Percentiles rank a stretch among this genome's conserved stretches.
These are phyloP conservation scores for Corythoichthys intestinalis DNA, from an alignment of 2,113 vertebrate genomes.

Conservation along the genomic window DNA sequence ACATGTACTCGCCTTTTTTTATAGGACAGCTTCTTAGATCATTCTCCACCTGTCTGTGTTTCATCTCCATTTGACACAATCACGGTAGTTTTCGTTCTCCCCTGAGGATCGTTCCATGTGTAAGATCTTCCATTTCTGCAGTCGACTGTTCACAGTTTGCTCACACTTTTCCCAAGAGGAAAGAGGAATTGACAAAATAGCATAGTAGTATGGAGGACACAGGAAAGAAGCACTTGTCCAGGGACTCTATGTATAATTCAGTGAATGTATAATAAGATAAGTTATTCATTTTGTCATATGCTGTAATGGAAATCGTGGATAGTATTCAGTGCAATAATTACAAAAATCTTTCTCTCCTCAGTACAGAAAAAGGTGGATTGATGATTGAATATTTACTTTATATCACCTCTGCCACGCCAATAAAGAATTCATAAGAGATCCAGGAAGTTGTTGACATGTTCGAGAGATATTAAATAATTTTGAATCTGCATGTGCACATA, in stretches of 20 bases:
- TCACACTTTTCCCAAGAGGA: constrained; percentile 28
- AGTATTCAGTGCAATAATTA: constrained; percentile 47
- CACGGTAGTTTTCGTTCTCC: not conserved
- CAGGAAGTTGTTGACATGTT: constrained; percentile 45
- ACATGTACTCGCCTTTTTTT: constrained; percentile 10
- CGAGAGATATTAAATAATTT: constrained; percentile 25
- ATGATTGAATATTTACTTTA: constrained; percentile 73
- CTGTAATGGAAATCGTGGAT: constrained; percentile 52
- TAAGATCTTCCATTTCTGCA: constrained; percentile 17
- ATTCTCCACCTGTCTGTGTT: constrained; percentile 35
- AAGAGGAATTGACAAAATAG: constrained; percentile 47
- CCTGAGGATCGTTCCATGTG: constrained; percentile 11
- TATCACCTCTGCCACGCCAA: constrained; percentile 57
- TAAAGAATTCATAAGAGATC: constrained; percentile 70
- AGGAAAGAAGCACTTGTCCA: constrained; percentile 37
- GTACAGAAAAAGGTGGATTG: constrained; percentile 42
- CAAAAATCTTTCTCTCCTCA: constrained; percentile 50
- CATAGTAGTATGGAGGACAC: constrained; percentile 17
- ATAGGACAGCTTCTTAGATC: constrained; percentile 25
- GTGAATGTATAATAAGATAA: constrained; percentile 49
- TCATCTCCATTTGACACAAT: constrained; percentile 17
- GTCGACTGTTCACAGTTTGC: constrained; percentile 13
- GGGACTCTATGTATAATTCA: constrained; percentile 58
- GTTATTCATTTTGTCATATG: constrained; percentile 44
- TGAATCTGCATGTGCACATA: constrained; percentile 27